phyloP scores from a whole-genome alignment of 1,140 invertebrate species.

The Heliothis virescens region DNA sequence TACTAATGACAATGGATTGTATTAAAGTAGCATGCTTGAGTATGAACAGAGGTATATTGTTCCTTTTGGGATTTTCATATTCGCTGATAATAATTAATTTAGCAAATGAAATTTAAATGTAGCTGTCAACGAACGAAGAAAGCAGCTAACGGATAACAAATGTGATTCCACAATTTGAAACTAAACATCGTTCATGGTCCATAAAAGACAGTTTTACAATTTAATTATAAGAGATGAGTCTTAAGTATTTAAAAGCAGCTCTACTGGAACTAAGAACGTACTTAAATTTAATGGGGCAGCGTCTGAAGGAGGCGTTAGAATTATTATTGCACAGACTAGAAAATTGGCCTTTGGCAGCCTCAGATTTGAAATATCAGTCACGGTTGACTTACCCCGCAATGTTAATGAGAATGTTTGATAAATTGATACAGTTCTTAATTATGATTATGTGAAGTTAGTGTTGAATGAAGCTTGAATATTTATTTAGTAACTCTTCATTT shows the following conservation, averaged over 20 bases:
- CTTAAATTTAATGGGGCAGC: constrained; percentile 47
- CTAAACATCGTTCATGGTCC: constrained; percentile 36
- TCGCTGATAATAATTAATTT: not conserved
- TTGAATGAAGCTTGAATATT: not conserved
- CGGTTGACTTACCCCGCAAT: constrained; percentile 2
- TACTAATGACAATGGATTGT: not conserved
- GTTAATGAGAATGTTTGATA: constrained; percentile 7
- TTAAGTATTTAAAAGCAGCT: constrained; percentile 48
- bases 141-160: not conserved
- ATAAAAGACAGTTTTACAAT: constrained; percentile 46
- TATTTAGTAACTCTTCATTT: too few relatives aligned
- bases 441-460: constrained; percentile 11
- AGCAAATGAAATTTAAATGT: not conserved
- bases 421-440: constrained; percentile 17
- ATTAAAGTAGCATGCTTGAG: not conserved
- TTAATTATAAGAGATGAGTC: constrained; percentile 47
- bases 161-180: constrained; percentile 25
- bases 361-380: constrained; percentile 30
- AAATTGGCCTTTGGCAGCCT: constrained; percentile 24
- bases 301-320: constrained; percentile 41
- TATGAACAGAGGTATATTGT: not conserved
- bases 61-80: not conserved
- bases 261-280: constrained; percentile 48
- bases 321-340: constrained; percentile 43
- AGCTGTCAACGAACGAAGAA: not conserved